A percentile compares a stretch with the other conserved stretches of the same genome.
phyloP scores from a whole-genome alignment of 2,888 invertebrate genomes.

The Tachina fera region DNA sequence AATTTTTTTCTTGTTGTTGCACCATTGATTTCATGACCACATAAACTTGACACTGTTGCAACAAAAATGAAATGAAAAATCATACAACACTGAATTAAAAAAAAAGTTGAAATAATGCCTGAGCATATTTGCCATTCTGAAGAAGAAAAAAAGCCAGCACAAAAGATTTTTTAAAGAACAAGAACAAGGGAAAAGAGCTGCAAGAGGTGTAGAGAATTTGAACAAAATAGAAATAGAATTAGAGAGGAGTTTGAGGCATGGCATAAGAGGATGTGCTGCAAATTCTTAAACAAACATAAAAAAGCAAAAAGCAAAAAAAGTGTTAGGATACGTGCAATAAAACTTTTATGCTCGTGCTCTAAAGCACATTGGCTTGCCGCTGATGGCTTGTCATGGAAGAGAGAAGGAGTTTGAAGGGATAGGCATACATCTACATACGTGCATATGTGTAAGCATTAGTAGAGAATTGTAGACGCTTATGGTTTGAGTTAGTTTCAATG shows the following conservation, averaged over 20 bases:
- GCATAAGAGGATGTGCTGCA: slow-evolving; percentile 2
- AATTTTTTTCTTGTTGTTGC: slow-evolving; percentile 7
- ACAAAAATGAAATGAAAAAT: slow-evolving; percentile 70
- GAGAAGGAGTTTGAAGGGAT: not conserved
- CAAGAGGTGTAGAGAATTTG: slow-evolving; percentile 1
- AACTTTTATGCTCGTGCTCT: slow-evolving; percentile 34
- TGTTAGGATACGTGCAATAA: slow-evolving; percentile 36
- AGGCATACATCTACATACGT: too few species aligned
- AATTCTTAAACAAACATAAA: slow-evolving; percentile 5
- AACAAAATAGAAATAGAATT: slow-evolving; percentile 10
- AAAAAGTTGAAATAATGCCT: slow-evolving; percentile 22
- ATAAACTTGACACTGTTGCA: slow-evolving; percentile 80
- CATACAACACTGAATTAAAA: slow-evolving; percentile 49
- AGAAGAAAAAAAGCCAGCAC: not conserved
- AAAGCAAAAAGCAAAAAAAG: not conserved
- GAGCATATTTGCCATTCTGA: slow-evolving; percentile 25
- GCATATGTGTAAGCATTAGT: slow-evolving; percentile 15
- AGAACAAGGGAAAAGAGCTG: not conserved
- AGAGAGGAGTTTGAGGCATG: not conserved
- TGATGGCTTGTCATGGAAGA: not conserved
- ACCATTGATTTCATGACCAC: slow-evolving; percentile 78
- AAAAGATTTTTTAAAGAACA: not conserved
- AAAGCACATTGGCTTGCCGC: slow-evolving; percentile 26
- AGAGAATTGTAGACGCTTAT: slow-evolving; percentile 62
- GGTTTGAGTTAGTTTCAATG: slow-evolving; percentile 71